Percentiles rank a stretch among this genome's conserved stretches.
phyloP scores from a whole-genome alignment of 2,113 vertebrate genomes.

The Ceyx cyanopectus region DNA sequence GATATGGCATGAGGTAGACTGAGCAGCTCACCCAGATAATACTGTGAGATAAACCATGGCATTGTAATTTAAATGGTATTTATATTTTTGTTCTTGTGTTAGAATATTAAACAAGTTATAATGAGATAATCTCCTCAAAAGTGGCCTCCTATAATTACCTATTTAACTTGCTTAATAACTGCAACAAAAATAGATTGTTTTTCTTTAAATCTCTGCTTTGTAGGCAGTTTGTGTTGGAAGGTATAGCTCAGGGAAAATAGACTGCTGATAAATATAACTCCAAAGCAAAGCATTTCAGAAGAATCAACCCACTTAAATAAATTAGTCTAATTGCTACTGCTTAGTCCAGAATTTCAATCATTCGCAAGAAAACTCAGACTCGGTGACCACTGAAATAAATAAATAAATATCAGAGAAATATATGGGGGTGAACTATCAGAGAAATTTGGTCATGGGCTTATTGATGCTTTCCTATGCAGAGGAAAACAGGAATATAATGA shows the following conservation, averaged over 20 bases:
- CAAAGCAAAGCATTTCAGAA: conserved; percentile 17
- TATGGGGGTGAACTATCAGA: not conserved
- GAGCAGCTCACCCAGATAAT: not conserved
- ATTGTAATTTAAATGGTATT: not conserved
- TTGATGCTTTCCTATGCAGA: not conserved
- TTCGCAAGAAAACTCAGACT: not conserved
- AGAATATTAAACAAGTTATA: not conserved
- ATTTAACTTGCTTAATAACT: not conserved
- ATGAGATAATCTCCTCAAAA: not conserved
- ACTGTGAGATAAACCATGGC: not conserved
- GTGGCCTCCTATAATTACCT: not conserved
- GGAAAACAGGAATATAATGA: not conserved
- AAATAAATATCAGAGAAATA: not conserved
- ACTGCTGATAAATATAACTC: not conserved
- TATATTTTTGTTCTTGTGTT: not conserved
- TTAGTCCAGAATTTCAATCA: conserved; percentile 6
- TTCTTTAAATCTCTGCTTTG: not conserved
- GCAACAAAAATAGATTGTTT: not conserved
- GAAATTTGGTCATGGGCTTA: not conserved
- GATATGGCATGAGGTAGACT: not conserved
- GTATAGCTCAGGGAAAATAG: not conserved
- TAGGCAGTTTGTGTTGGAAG: not conserved
- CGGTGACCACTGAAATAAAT: not conserved
- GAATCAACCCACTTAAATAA: conserved; percentile 20
- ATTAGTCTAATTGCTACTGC: conserved; percentile 14